Evolutionary conservation across 2,888 invertebrate species (phyloP).

Genomic region (Germaria angustata): DNA sequence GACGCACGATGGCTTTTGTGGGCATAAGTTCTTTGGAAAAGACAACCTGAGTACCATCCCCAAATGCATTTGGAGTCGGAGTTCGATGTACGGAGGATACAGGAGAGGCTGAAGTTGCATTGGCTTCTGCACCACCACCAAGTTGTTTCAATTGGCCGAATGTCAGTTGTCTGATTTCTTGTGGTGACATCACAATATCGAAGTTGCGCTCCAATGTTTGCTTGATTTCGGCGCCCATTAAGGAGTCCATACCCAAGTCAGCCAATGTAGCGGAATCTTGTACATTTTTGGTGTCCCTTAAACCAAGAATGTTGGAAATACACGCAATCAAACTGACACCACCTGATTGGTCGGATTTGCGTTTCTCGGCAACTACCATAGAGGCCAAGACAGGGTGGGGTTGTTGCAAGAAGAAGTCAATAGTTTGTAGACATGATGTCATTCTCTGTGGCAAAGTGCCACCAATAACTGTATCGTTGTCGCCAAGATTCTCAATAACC

Average conservation of each 20-base stretch:
- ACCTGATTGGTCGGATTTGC: constrained; percentile 82
- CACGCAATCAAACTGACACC: constrained; percentile 87
- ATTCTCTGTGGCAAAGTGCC: constrained; percentile 98
- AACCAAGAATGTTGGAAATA: constrained; percentile 92
- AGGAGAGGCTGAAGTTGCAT: constrained; percentile 64
- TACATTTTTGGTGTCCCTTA: constrained; percentile 91
- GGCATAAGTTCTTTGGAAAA: constrained; percentile 87
- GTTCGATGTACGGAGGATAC: constrained; percentile 70
- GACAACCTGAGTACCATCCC: constrained; percentile 82
- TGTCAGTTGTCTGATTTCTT: constrained; percentile 92
- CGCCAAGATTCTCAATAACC: constrained; percentile 92
- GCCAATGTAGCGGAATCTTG: constrained; percentile 89
- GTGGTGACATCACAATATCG: constrained; percentile 93
- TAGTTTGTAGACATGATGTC: constrained; percentile 92
- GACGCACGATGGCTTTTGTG: constrained; percentile 84
- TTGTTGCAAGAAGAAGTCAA: constrained; percentile 95
- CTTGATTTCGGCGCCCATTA: constrained; percentile 99
- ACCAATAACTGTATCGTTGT: constrained; percentile 94
- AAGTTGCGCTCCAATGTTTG: constrained; percentile 95
- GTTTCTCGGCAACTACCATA: constrained; percentile 93
- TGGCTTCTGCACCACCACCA: constrained; percentile 72
- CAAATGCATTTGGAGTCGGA: constrained; percentile 77
- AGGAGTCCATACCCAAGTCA: constrained; percentile 98
- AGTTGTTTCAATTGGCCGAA: constrained; percentile 86
- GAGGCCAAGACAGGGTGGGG: constrained; percentile 90